Conservation (phyloP, 2,888 invertebrate genomes). For the Caenorhabditis sp. region DNA sequence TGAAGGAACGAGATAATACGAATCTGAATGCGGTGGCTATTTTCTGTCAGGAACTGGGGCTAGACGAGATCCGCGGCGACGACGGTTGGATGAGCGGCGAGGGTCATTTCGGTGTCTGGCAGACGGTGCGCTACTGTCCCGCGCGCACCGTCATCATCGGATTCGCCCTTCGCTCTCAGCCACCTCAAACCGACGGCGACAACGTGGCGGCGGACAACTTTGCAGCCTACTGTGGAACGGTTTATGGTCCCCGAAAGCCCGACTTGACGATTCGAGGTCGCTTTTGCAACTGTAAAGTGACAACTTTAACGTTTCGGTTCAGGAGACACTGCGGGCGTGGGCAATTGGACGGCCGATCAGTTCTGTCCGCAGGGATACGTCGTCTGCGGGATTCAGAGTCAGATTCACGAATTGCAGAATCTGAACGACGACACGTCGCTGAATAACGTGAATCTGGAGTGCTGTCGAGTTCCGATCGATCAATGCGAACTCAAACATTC, state of each 20-base stretch:
- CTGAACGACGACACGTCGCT: neutral
- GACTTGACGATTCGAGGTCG: neutral
- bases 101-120: neutral
- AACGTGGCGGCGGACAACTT: slow-evolving; percentile 14
- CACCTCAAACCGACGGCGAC: neutral
- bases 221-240: neutral
- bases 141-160: neutral
- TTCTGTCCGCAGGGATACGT: slow-evolving; percentile 7
- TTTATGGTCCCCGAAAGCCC: neutral
- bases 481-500: neutral
- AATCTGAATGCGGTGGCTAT: neutral
- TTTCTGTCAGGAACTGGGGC: neutral
- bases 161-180: neutral
- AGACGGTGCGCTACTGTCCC: neutral
- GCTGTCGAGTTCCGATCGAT: neutral
- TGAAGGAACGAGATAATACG: neutral
- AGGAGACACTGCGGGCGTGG: neutral
- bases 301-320: neutral
- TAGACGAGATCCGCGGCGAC: neutral
- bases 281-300: neutral
- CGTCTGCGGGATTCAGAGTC: neutral
- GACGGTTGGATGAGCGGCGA: slow-evolving; percentile 2
- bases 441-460: neutral
- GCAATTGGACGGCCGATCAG: neutral
- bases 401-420: neutral